A percentile compares a stretch with the other conserved stretches of the same genome.
These are phyloP conservation scores for Drosophila recens DNA, from an alignment of 2,888 invertebrate genomes.

Conservation along the genomic window DNA sequence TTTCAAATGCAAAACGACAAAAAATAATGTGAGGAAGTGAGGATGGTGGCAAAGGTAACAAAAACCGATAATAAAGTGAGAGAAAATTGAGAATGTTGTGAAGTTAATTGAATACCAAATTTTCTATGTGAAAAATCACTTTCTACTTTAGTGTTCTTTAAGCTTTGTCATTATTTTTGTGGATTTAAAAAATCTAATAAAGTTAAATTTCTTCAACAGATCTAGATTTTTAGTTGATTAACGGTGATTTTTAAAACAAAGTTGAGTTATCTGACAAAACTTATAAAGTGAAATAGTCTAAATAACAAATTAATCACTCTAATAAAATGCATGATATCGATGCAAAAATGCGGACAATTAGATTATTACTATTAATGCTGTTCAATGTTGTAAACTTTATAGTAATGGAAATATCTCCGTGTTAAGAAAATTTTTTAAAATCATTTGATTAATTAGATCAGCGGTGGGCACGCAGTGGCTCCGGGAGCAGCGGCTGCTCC, in stretches of 20 bases:
- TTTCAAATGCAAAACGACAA: conserved; percentile 15
- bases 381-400: background rate
- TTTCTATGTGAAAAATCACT: conserved; percentile 6
- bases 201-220: background rate
- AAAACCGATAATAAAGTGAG: conserved; percentile 33
- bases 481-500: no score
- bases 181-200: background rate
- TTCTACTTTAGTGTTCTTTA: background rate
- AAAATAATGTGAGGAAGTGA: conserved; percentile 22
- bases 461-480: no score
- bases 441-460: no score
- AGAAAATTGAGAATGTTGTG: conserved; percentile 48
- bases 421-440: no score
- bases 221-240: background rate
- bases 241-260: background rate
- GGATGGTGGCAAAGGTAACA: background rate
- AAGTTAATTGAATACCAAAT: conserved; percentile 20
- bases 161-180: background rate
- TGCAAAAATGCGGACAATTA: background rate
- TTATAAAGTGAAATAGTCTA: background rate
- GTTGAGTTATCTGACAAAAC: background rate
- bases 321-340: background rate
- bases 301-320: background rate
- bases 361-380: background rate
- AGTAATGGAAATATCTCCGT: background rate